phyloP scores from a whole-genome alignment of 2,888 invertebrate genomes.

The Stramonita haemastoma region DNA sequence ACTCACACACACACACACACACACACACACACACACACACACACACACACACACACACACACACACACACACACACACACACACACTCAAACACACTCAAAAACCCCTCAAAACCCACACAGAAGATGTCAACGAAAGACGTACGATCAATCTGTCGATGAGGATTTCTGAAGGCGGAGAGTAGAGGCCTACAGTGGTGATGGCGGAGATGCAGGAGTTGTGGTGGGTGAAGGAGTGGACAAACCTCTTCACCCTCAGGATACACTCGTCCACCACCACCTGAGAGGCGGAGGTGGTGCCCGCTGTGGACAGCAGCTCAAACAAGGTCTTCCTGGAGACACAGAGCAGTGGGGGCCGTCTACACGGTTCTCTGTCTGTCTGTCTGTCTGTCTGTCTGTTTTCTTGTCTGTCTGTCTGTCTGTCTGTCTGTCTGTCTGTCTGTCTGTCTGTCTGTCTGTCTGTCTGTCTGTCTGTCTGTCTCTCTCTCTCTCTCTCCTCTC shows the following conservation, averaged over 20 bases:
- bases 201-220: background rate
- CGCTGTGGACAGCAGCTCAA: conserved; percentile 66
- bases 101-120: no score
- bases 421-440: background rate
- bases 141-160: background rate
- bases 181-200: conserved; percentile 2
- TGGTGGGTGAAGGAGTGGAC: background rate
- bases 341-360: background rate
- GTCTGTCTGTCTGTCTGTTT: background rate
- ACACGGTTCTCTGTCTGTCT: background rate
- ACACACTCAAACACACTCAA: no score
- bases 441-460: no score
- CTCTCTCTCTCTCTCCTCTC: no score
- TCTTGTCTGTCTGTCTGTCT: background rate
- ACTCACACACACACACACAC: no score
- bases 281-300: conserved; percentile 68
- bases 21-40: no score
- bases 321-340: conserved; percentile 66
- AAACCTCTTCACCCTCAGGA: conserved; percentile 24
- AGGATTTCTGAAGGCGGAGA: background rate
- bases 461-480: background rate
- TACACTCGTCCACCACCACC: conserved; percentile 51
- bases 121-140: no score
- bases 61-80: no score
- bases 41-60: no score